A percentile compares a stretch with the other conserved stretches of the same genome.
phyloP scores from a whole-genome alignment of 1,140 invertebrate genomes.

The Trichonephila inaurata region DNA sequence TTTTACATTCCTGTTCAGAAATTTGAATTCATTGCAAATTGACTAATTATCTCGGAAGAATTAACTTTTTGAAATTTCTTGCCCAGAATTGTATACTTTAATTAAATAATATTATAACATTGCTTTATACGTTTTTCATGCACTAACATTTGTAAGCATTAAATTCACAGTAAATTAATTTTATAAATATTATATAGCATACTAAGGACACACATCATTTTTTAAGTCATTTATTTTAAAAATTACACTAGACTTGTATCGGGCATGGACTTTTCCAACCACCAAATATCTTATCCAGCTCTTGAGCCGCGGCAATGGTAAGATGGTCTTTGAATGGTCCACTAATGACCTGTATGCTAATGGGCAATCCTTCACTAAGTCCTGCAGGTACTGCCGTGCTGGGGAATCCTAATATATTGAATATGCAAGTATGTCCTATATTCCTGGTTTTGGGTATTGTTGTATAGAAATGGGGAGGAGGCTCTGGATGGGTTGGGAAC shows the following conservation, averaged over 20 bases:
- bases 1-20: no score
- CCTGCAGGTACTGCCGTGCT: slow-evolving; percentile 31
- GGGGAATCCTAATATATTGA: slow-evolving; percentile 42
- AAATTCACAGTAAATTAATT: no score
- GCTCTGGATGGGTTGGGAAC: slow-evolving; percentile 37
- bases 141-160: no score
- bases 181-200: no score
- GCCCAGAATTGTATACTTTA: no score
- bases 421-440: slow-evolving; percentile 5
- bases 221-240: not conserved
- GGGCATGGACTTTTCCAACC: slow-evolving; percentile 79
- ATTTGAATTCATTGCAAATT: no score
- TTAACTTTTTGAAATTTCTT: no score
- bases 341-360: slow-evolving; percentile 54
- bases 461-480: slow-evolving; percentile 25
- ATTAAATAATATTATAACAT: no score
- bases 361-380: slow-evolving; percentile 77
- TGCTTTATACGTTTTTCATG: no score
- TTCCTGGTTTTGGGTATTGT: not conserved
- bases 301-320: slow-evolving; percentile 78
- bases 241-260: not conserved
- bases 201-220: no score
- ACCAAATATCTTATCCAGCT: slow-evolving; percentile 79
- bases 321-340: slow-evolving; percentile 66
- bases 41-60: no score